These are phyloP conservation scores for Abrostola tripartita DNA, from an alignment of 2,888 invertebrate genomes.

Conservation along the genomic window DNA sequence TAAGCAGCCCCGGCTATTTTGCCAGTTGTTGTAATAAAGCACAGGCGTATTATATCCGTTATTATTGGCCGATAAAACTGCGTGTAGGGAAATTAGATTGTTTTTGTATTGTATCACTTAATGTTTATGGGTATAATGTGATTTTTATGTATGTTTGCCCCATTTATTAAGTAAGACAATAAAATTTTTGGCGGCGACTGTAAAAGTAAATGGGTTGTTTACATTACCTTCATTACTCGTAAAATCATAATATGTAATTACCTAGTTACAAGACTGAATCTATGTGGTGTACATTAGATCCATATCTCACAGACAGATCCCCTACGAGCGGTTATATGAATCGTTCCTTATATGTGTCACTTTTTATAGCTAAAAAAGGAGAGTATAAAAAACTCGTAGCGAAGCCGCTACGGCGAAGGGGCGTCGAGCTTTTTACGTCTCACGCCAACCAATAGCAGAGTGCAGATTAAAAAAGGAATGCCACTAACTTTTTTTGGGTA, in stretches of 20 bases:
- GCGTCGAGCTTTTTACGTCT: conserved; percentile 80
- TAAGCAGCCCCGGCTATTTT: conserved; percentile 70
- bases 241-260: conserved; percentile 18
- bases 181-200: conserved; percentile 46
- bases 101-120: conserved; percentile 71
- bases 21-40: conserved; percentile 74
- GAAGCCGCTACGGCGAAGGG: conserved; percentile 70
- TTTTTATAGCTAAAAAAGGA: conserved; percentile 62
- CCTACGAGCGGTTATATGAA: conserved; percentile 24
- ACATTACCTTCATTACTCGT: conserved; percentile 39
- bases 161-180: conserved; percentile 58
- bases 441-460: conserved; percentile 73
- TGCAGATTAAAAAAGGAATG: conserved; percentile 76
- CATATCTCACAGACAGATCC: not conserved
- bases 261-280: conserved; percentile 3
- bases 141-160: conserved; percentile 75
- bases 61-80: conserved; percentile 77
- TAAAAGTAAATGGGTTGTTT: conserved; percentile 52
- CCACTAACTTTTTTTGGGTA: conserved; percentile 64
- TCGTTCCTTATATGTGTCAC: conserved; percentile 19
- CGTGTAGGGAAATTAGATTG: conserved; percentile 78
- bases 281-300: not conserved
- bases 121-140: conserved; percentile 68
- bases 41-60: conserved; percentile 70
- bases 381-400: conserved; percentile 61